Percentiles rank a stretch among this genome's conserved stretches.
These are phyloP conservation scores for Lepus americanus DNA, from an alignment of 2,113 vertebrate species.

Conservation along the genomic window DNA sequence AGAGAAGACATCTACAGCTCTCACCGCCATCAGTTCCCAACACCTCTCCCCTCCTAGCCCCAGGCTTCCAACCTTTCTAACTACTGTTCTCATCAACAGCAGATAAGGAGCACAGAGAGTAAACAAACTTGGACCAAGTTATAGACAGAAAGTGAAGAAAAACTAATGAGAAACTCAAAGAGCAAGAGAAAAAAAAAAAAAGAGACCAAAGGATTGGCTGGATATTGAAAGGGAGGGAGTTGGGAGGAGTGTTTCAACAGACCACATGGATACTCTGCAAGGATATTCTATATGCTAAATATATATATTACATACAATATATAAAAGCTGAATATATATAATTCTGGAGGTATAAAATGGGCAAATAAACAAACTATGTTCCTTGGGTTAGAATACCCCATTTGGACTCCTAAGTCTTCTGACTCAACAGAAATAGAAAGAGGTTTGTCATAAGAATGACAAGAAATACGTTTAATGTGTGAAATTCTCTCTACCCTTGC, in stretches of 20 bases:
- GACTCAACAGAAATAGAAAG: constrained; percentile 70
- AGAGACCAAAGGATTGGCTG: background rate
- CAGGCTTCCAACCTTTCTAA: background rate
- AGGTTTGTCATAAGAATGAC: constrained; percentile 34
- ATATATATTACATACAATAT: background rate
- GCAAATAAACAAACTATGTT: background rate
- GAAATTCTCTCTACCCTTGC: constrained; percentile 53
- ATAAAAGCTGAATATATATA: constrained; percentile 13
- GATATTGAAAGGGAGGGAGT: background rate
- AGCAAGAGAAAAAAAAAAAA: constrained; percentile 12
- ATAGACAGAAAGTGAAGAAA: background rate
- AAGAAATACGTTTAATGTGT: constrained; percentile 60
- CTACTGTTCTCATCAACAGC: background rate
- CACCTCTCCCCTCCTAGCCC: background rate
- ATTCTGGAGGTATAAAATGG: background rate
- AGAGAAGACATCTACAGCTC: background rate
- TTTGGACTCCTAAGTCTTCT: constrained; percentile 62
- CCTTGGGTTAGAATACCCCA: constrained; percentile 32
- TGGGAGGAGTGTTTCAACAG: constrained; percentile 29
- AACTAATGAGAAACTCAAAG: constrained; percentile 30
- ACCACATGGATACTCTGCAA: constrained; percentile 46
- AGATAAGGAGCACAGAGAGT: background rate
- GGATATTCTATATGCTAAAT: background rate
- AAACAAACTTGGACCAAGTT: background rate
- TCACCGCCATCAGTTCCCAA: background rate